phyloP scores from a whole-genome alignment of 1,140 invertebrate species.

The Drosophila triauraria region DNA sequence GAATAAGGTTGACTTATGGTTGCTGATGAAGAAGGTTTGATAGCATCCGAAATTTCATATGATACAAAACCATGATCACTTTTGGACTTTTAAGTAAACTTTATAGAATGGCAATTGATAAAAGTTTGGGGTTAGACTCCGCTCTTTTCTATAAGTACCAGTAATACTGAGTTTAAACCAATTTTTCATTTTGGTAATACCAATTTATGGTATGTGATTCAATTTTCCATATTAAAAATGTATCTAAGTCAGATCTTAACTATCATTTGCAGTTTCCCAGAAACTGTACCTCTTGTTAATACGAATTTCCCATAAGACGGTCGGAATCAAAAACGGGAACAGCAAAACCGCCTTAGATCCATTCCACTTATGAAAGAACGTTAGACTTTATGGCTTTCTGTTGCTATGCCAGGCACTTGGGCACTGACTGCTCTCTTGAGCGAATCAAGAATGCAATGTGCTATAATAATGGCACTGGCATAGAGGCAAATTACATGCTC shows the following conservation, averaged over 20 bases:
- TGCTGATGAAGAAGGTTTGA: not conserved
- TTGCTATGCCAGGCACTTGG: conserved; percentile 31
- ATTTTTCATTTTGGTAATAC: too few species aligned
- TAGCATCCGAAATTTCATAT: not conserved
- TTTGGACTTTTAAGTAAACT: not conserved
- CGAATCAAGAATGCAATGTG: conserved; percentile 55
- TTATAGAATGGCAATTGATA: not conserved
- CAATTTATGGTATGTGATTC: too few species aligned
- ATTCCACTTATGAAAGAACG: not conserved
- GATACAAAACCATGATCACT: too few species aligned
- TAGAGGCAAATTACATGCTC: conserved; percentile 74
- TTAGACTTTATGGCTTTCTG: not conserved
- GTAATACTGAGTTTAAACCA: too few species aligned
- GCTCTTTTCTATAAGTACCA: too few species aligned
- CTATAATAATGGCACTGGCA: conserved; percentile 68
- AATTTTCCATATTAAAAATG: too few species aligned
- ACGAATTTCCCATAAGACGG: not conserved
- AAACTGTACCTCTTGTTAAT: not conserved
- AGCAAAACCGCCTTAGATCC: conserved; percentile 2
- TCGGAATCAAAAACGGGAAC: conserved; percentile 2
- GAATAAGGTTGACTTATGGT: not conserved
- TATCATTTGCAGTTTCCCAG: not conserved
- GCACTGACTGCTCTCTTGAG: conserved; percentile 30
- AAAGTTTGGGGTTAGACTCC: too few species aligned
- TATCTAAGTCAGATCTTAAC: not conserved